Base-by-base conservation (phyloP, 2,113 vertebrate species). In the Calyptomena viridis region DNA sequence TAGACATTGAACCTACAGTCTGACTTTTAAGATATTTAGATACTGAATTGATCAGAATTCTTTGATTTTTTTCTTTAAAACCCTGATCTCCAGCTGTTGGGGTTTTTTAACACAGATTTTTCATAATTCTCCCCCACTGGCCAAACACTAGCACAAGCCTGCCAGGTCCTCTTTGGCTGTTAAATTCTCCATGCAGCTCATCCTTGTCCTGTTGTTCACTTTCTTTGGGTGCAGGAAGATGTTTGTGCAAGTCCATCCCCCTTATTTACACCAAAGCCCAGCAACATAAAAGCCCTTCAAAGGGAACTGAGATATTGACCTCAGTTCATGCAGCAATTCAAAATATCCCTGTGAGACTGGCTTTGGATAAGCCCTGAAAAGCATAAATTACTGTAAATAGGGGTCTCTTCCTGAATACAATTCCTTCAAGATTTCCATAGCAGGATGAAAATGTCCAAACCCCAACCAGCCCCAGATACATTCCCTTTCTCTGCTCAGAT, bases 401-500 rank as follows among this genome's bases (percentile, higher is more conserved):
- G 18, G 8, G 8, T 58, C 39, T 55, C 40, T 80, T 58, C 46
- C 62, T 77, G 35, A 63, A 50, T 24, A 25, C 3, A 44, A 58
- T 50, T 50, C 49, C 62, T 82, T 71, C 39, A 19, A 24, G 11
- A 39, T 67, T 68, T 79, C 71, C 17, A 50, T 1, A 67, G 27
- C 6, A 20, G 35, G n/a, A 16, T 37, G 15, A n/a, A 76, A 66
- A 37, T 9, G 8, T 52, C 37, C 8, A 1, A 4, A 3, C 35
- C 28, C 11, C 7, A 1, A 0, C 12, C 1, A 6, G 46, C 39
- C 47, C 39, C 30, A 5, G 33, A 44, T 25, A n/a, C 13, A 55
- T 8, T 47, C 37, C 21, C 1, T 63, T 67, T 47, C 39, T 74
- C 60, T 82, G 66, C 60, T 84, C 68, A 58, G 33, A 62, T 9